phyloP scores from a whole-genome alignment of 1,140 invertebrate species.

The Littorina saxatilis region DNA sequence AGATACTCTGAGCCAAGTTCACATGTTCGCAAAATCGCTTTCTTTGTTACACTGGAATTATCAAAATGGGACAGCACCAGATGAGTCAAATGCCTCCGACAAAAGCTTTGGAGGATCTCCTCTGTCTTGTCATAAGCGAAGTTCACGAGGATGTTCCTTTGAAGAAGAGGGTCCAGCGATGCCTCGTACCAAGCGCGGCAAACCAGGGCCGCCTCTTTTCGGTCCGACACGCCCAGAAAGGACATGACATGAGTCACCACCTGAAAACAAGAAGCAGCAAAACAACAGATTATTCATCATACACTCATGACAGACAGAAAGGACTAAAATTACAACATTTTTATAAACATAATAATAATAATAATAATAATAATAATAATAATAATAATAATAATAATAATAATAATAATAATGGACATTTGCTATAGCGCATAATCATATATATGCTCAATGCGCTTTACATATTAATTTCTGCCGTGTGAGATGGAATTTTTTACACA shows the following conservation, averaged over 20 bases:
- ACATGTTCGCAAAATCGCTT: constrained; percentile 59
- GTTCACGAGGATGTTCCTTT: constrained; percentile 64
- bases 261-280: constrained; percentile 59
- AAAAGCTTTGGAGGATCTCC: constrained; percentile 42
- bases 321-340: no score
- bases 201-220: constrained; percentile 71
- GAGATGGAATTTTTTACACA: no score
- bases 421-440: no score
- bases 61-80: constrained; percentile 66
- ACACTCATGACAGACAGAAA: no score
- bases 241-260: constrained; percentile 69
- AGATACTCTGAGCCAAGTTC: constrained; percentile 60
- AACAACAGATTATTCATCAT: not conserved
- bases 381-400: no score
- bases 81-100: constrained; percentile 54
- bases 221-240: constrained; percentile 69
- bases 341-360: no score
- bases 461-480: no score
- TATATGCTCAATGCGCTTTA: no score
- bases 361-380: no score
- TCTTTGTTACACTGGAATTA: constrained; percentile 53
- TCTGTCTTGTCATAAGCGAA: constrained; percentile 49
- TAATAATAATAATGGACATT: no score
- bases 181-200: constrained; percentile 70
- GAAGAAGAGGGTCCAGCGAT: constrained; percentile 68